Evolutionary conservation across 2,888 invertebrate genomes (phyloP).

Genomic region (Psococerastis gibbosa): DNA sequence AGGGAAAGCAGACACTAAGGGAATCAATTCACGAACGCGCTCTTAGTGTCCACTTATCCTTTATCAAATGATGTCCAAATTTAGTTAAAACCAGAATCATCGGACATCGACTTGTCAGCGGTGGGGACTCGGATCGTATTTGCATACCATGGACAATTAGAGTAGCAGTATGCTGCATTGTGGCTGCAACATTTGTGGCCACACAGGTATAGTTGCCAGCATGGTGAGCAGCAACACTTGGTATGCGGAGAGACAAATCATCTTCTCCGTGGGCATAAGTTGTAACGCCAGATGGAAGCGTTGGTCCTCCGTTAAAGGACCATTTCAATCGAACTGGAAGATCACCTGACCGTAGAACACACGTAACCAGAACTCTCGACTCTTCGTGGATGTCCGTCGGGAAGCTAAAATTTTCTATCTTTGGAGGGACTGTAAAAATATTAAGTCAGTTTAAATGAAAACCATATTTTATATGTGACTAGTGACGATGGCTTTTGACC

Average conservation of each 20-base stretch:
- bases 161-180: constrained; percentile 26
- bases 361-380: constrained; percentile 29
- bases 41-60: no score
- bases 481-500: no score
- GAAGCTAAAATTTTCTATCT: constrained; percentile 31
- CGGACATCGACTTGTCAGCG: no score
- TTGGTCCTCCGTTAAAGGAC: constrained; percentile 32
- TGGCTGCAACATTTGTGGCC: constrained; percentile 30
- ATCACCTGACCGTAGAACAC: constrained; percentile 32
- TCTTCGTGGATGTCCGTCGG: constrained; percentile 28
- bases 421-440: constrained; percentile 31
- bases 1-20: no score
- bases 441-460: no score
- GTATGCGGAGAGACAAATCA: constrained; percentile 29
- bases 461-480: no score
- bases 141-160: constrained; percentile 32
- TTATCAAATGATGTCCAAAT: no score
- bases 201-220: constrained; percentile 33
- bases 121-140: no score
- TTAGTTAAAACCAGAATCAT: no score
- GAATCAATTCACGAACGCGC: no score
- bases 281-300: constrained; percentile 26
- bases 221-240: constrained; percentile 30
- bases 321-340: constrained; percentile 33
- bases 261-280: constrained; percentile 24